Base-by-base conservation (phyloP, 2,888 invertebrate genomes). In the Meghimatium bilineatum region DNA sequence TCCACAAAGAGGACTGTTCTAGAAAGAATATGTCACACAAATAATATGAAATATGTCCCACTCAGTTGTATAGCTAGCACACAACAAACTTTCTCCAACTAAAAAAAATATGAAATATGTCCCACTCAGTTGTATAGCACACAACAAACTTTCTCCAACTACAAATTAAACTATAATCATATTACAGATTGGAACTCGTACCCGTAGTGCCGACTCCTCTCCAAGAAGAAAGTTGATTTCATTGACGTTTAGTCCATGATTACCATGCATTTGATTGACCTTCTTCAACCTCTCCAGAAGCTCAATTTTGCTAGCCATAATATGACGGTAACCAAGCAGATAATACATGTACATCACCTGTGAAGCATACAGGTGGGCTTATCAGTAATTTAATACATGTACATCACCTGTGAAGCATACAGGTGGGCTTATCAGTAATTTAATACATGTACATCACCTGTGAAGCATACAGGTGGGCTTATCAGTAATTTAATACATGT, bases 301-400 rank as follows among this genome's bases (percentile, higher is more conserved):
- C 34, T 86, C 83, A 2, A 82, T 79, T 17, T 82, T 82, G 56
- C 76, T 66, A 1, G 67, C 66, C 82, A 82, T 82, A 20, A 82
- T 82, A 29, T 77, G 95, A 87, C 97, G 96, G 94, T 98, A 98
- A 26, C 99, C 99, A 86, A 99, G 95, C 79, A 99, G 95, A 44
- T 12, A 44, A 44, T 44, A 44, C 44, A 44, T 44, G 12, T 8
- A 44, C 44, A 8, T 44, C 44, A 8, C 12, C 44, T 44, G 5
- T 12, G 5, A 44, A 5, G 44, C 44, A 12, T 44, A 8, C 44
- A n/a, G n/a, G n/a, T n/a, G n/a, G n/a, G n/a, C n/a, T n/a, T n/a
- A n/a, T n/a, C n/a, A n/a, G n/a, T n/a, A n/a, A n/a, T n/a, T 93
- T 99, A 99, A 95, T 99, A 87, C 85, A 87, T 87, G 84, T 87